Base-by-base conservation (phyloP, 2,888 invertebrate genomes). In the Drosophila bunnanda region DNA sequence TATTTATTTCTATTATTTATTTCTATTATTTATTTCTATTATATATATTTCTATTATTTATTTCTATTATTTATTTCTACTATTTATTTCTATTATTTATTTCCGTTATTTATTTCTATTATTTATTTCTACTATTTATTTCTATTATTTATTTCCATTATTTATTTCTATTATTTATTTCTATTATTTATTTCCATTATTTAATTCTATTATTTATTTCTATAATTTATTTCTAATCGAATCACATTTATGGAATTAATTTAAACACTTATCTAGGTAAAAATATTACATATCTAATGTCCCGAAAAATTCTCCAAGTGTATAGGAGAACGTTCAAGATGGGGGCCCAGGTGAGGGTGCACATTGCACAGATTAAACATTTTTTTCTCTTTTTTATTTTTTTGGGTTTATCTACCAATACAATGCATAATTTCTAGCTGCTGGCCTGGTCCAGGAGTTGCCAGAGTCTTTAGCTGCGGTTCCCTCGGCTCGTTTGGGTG, bases 361-460 rank as follows among this genome's bases (percentile, higher is more conserved):
- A 52, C 34, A 70, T 43, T 54, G 69, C 67, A 48, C 55, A 67
- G 67, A 68, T 67, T 68, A 68, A 67, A 68, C 55, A 67, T 67
- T 67, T 54, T 67, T 67, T 67, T 38, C 39, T 39, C 34, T 54
- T 22, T 34, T 44, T 41, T 39, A 46, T 39, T 54, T 39, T 68
- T 68, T 66, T 20, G 46, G 65, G 32, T n/a, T 46, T 67, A 68
- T 55, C 60, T 85, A 73, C 57, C 86, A 86, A 69, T 81, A 83
- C 87, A 81, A 81, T 81, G 81, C 84, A 89, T 76, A 80, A 88
- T 83, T 83, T 80, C 76, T 76, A 53, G 87, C 89, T 84, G 84
- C 77, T 80, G 82, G 83, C 83, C 78, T n/a, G 39, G 34, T 28
- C 55, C 34, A 25, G 69, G 39, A 60, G 54, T 62, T 56, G 43